Evolutionary conservation across 2,113 vertebrate genomes (phyloP).

Genomic region (Hymenochirus boettgeri): DNA sequence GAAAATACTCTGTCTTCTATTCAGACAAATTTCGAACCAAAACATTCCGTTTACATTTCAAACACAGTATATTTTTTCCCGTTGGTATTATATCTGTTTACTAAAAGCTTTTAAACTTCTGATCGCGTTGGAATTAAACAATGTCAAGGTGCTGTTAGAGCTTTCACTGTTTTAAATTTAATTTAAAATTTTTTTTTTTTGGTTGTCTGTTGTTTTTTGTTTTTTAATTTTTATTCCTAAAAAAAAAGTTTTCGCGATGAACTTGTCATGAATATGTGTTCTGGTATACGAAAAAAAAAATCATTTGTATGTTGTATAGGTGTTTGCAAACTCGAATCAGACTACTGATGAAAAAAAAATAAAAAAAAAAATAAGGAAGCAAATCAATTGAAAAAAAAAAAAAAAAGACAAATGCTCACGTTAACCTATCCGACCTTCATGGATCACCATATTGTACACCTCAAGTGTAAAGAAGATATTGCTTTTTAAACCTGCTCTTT

Average conservation of each 20-base stretch:
- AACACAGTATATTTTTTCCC: constrained; percentile 86
- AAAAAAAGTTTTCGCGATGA: constrained; percentile 48
- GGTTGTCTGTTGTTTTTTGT: constrained; percentile 52
- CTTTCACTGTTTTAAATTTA: constrained; percentile 85
- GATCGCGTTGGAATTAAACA: constrained; percentile 98
- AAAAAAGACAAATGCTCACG: constrained; percentile 77
- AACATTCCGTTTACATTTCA: constrained; percentile 97
- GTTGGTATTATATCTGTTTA: constrained; percentile 95
- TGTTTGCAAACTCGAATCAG: constrained; percentile 93
- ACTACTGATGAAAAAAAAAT: constrained; percentile 87
- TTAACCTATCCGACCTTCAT: constrained; percentile 32
- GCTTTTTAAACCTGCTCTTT: constrained; percentile 22
- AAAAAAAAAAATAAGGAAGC: constrained; percentile 73
- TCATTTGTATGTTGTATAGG: constrained; percentile 93
- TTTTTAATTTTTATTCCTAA: constrained; percentile 77
- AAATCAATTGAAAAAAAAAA: constrained; percentile 46
- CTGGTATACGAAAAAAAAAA: constrained; percentile 68
- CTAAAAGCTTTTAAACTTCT: constrained; percentile 97
- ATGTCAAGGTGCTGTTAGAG: constrained; percentile 98
- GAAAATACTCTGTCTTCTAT: constrained; percentile 93
- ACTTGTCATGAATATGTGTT: constrained; percentile 73
- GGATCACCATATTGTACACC: constrained; percentile 3
- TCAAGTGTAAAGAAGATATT: neutral
- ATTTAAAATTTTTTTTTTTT: constrained; percentile 68
- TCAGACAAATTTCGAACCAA: constrained; percentile 87